A percentile compares a stretch with the other conserved stretches of the same genome.
These are phyloP conservation scores for Lagenorhynchus albirostris DNA, from an alignment of 2,113 vertebrate species.

Conservation along the genomic window DNA sequence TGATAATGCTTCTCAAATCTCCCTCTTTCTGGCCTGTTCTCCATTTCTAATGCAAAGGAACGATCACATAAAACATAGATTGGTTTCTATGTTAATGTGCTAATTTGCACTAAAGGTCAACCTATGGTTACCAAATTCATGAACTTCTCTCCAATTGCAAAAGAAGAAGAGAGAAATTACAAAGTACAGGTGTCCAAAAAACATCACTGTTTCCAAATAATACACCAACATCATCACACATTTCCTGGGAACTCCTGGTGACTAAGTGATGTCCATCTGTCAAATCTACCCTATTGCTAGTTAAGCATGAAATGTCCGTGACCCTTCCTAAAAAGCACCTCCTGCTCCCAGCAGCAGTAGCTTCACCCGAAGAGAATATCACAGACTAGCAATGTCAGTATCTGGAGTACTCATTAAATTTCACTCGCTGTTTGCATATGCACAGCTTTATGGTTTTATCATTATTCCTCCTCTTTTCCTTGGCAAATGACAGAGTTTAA, in stretches of 20 bases:
- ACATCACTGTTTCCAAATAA: not conserved
- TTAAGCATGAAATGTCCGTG: not conserved
- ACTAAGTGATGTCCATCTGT: not conserved
- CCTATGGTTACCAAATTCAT: not conserved
- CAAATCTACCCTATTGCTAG: not conserved
- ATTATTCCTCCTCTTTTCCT: not conserved
- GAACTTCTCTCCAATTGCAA: not conserved
- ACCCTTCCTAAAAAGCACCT: not conserved
- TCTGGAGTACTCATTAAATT: conserved; percentile 37
- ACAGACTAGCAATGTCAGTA: not conserved
- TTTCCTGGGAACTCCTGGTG: not conserved
- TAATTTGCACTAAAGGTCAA: not conserved
- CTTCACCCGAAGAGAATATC: not conserved
- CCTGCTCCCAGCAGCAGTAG: not conserved
- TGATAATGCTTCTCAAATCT: not conserved
- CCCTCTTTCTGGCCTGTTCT: not conserved
- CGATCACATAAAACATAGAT: not conserved
- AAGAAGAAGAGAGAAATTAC: not conserved
- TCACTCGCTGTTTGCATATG: not conserved
- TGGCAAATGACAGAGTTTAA: conserved; percentile 14
- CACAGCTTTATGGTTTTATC: conserved; percentile 28
- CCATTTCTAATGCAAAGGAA: not conserved
- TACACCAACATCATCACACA: not conserved
- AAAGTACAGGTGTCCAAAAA: not conserved
- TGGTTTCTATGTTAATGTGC: not conserved